Base-by-base conservation (phyloP, 2,797 vertebrate genomes). In the Eulemur coronatus region DNA sequence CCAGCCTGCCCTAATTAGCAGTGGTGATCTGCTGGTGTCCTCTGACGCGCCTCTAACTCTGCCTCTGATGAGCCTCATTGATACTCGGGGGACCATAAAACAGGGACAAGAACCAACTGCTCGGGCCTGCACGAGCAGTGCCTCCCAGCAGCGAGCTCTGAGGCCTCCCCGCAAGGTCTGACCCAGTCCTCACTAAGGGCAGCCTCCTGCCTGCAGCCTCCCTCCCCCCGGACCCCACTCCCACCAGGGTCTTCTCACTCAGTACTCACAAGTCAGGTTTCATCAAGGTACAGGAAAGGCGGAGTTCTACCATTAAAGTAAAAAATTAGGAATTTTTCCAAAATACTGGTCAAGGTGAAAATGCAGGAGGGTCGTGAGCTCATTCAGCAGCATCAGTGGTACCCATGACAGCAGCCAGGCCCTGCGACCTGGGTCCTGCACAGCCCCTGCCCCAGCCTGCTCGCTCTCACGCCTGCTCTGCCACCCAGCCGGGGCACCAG, bases 1-100 rank as follows among this genome's bases (percentile, higher is more conserved):
- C 28, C 52, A 35, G 63, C 65, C 80, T 57, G 48, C 24, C 88
- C 95, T 89, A 55, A 67, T 61, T 17, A 92, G 73, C 38, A 82
- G 48, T 24, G 14, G 5, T 1, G 17, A 59, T 63, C 65, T 79
- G 38, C 30, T 15, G 65, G 26, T 1, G 1, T 43, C 65, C 81
- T 57, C 17, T 7, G 15, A 15, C 3, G 15, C 87, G 75, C 26
- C 57, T 91, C 33, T 26, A 6, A 18, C 59, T 61, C 88, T 90
- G 89, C 93, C 69, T 57, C 15, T 48, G 48, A 48, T 48, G 48
- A 48, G 48, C 48, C 69, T 93, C 55, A 81, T 75, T 28, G 80
- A 90, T 12, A 35, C 59, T 46, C 48, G 0, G 43, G 80, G 57
- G 30, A 91, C 18, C 7, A 4, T 5, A 20, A 61, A 80, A 30